Conservation (phyloP, 2,888 invertebrate genomes). For the Anagyrus pseudococci region DNA sequence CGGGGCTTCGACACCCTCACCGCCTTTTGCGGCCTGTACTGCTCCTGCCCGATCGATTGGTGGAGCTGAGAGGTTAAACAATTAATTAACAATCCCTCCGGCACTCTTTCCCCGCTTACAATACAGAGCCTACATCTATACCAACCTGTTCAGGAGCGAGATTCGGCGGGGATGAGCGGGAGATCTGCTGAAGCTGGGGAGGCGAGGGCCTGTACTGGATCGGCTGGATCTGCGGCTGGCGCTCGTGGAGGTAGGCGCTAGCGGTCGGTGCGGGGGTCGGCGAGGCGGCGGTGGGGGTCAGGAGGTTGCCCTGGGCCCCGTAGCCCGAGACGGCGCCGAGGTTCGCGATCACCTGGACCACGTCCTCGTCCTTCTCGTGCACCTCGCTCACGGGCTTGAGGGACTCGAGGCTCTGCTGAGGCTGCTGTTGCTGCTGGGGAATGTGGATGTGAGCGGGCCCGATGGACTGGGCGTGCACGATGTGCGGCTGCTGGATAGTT, state of each 20-base stretch:
- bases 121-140: neutral
- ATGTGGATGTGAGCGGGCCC: too few relatives aligned
- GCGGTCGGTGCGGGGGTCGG: constrained; percentile 36
- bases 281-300: constrained; percentile 30
- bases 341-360: constrained; percentile 43
- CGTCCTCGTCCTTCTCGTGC: constrained; percentile 46
- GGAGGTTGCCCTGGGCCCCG: constrained; percentile 27
- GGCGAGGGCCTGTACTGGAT: constrained; percentile 22
- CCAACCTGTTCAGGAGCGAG: constrained; percentile 10
- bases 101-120: too few relatives aligned
- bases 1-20: constrained; percentile 29
- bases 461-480: constrained; percentile 18
- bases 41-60: constrained; percentile 40
- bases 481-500: constrained; percentile 33
- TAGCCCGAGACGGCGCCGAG: constrained; percentile 42
- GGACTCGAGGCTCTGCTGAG: constrained; percentile 30
- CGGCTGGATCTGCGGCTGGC: constrained; percentile 8
- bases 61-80: constrained; percentile 10
- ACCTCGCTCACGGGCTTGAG: constrained; percentile 54
- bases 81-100: neutral
- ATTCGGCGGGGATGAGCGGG: constrained; percentile 12
- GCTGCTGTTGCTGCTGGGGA: too few relatives aligned
- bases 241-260: constrained; percentile 38
- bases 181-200: neutral
- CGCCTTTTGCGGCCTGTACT: constrained; percentile 44